Evolutionary conservation across 1,140 invertebrate species (phyloP).

Genomic region (Gryon sp.): DNA sequence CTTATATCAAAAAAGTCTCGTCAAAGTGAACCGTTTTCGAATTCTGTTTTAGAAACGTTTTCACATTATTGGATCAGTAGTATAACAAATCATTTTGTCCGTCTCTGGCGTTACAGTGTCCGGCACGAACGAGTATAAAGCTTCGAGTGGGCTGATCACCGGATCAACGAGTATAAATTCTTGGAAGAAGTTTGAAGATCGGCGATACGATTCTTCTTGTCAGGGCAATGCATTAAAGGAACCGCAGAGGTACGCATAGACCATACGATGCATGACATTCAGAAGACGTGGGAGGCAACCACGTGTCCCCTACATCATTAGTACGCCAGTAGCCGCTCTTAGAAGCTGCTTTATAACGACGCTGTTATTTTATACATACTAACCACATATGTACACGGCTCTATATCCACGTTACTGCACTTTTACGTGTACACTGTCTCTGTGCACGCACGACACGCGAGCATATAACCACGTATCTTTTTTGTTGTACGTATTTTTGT

Average conservation of each 20-base stretch:
- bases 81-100: constrained; percentile 9
- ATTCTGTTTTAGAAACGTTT: no score
- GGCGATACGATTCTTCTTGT: constrained; percentile 38
- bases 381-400: constrained; percentile 25
- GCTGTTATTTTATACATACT: constrained; percentile 68
- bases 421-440: constrained; percentile 32
- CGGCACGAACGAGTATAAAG: constrained; percentile 25
- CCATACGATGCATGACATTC: constrained; percentile 63
- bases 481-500: not conserved
- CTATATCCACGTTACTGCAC: constrained; percentile 29
- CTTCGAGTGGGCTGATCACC: constrained; percentile 13
- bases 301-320: constrained; percentile 73
- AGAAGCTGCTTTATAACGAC: constrained; percentile 67
- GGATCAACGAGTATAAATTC: constrained; percentile 33
- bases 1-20: no score
- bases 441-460: constrained; percentile 46
- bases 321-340: constrained; percentile 64
- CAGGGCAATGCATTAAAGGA: constrained; percentile 58
- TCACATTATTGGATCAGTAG: not conserved
- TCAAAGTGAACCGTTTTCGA: no score
- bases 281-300: constrained; percentile 67
- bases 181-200: constrained; percentile 45
- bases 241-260: constrained; percentile 48
- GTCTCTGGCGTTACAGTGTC: not conserved
- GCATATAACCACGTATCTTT: constrained; percentile 19